Base-by-base conservation (phyloP, 1,140 invertebrate genomes). In the Micrasema minimum region DNA sequence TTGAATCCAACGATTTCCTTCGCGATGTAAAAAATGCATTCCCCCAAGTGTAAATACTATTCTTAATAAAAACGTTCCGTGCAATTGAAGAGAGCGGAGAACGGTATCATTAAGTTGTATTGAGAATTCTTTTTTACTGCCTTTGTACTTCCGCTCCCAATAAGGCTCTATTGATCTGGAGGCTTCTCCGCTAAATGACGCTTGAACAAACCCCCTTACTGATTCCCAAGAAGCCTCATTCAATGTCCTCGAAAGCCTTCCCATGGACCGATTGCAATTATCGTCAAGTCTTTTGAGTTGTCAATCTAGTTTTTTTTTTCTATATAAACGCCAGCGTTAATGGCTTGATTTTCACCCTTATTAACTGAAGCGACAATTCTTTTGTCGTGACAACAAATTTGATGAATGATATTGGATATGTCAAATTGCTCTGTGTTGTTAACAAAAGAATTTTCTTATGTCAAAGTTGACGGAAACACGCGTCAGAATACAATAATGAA, bases 171-270 rank as follows among this genome's bases (percentile, higher is more conserved):
- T 55, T 55, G 51, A 55, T 35, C 51, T 55, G 26, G 26, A 35
- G 26, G 26, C 23, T 51, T 51, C 51, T 55, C 26, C 51, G 51
- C 51, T 55, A 55, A 55, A 55, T 55, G 51, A 55, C 26, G 51
- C 51, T 55, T 55, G 51, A 26, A 35, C 51, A 55, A 55, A 55
- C 51, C 51, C 50, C 51, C 26, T 55, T 26, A 23, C 23, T 14
- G 31, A 26, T 55, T 55, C 51, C 22, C 23, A 16, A 55, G 51
- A 22, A 55, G 51, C 26, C 51, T 55, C 26, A 55, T 55, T 55
- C n/a, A 31, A n/a, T 12, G 10, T 31, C 51, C 26, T 31, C 51
- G n/a, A 6, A 55, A n/a, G 43, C 43, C 43, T 46, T 46, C 43
- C 26, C 26, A 7, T 31, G 43, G 26, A 26, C 51, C 51, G 31